Evolutionary conservation across 30 jellyfish, hydroid and myxozoan species (phyloP).

Genomic region (Hydractinia echinata): DNA sequence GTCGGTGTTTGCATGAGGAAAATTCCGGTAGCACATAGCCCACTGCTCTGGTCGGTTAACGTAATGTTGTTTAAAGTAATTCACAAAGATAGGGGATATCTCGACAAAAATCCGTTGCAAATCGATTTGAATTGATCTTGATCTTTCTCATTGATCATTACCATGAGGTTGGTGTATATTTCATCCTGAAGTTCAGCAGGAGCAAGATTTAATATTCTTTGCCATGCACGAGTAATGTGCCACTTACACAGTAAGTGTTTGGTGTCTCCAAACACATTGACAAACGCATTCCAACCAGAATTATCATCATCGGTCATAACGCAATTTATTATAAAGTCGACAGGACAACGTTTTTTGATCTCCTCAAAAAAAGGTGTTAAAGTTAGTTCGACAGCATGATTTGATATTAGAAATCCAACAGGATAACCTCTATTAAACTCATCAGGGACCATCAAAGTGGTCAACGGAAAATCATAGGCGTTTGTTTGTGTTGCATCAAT

Average conservation of each 20-base stretch:
- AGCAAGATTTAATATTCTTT: slow-evolving; percentile 13
- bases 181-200: slow-evolving; percentile 11
- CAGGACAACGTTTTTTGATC: slow-evolving; percentile 13
- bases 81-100: slow-evolving; percentile 10
- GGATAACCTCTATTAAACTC: too few species aligned
- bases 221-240: slow-evolving; percentile 24
- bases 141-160: slow-evolving; percentile 23
- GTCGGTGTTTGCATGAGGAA: slow-evolving; percentile 49
- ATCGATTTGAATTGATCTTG: too few species aligned
- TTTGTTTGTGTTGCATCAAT: slow-evolving; percentile 38
- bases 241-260: slow-evolving; percentile 28
- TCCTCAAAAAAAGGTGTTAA: slow-evolving; percentile 17
- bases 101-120: too few species aligned
- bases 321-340: slow-evolving; percentile 13
- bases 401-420: too few species aligned
- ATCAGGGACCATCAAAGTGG: too few species aligned
- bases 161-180: slow-evolving; percentile 6
- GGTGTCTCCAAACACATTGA: slow-evolving; percentile 15
- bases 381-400: slow-evolving; percentile 7
- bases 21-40: slow-evolving; percentile 41
- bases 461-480: slow-evolving; percentile 3
- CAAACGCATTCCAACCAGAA: slow-evolving; percentile 33
- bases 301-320: slow-evolving; percentile 31
- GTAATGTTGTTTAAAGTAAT: slow-evolving; percentile 17
- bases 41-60: slow-evolving; percentile 19